A percentile compares a stretch with the other conserved stretches of the same genome.
Conservation (phyloP, 2,113 vertebrate species). For the Oreochromis aureus region DNA sequence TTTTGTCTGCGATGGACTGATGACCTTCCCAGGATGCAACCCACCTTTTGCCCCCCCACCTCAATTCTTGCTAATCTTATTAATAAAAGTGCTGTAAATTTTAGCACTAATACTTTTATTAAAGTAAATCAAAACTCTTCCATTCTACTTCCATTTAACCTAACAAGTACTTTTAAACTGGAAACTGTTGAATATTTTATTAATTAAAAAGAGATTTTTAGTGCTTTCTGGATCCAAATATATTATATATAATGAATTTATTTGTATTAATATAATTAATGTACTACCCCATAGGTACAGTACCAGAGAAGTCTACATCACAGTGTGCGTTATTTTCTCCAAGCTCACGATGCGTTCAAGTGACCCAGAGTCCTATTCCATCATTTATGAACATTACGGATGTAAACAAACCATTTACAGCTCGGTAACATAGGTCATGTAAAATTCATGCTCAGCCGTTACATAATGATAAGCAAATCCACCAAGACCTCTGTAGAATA, state of each 20-base stretch:
- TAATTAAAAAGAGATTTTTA: neutral
- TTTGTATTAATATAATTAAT: neutral
- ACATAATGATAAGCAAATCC: constrained; percentile 7
- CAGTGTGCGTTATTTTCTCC: neutral
- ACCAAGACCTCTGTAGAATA: neutral
- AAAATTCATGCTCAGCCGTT: constrained; percentile 39
- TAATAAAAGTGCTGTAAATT: neutral
- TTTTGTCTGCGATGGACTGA: neutral
- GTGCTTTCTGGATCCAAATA: neutral
- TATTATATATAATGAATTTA: neutral
- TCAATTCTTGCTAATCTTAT: neutral
- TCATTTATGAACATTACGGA: constrained; percentile 18
- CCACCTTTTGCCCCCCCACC: neutral
- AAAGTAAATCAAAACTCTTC: neutral
- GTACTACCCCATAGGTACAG: neutral
- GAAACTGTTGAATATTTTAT: neutral
- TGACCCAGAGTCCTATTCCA: neutral
- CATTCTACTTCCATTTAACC: neutral
- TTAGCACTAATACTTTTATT: no score
- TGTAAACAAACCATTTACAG: constrained; percentile 44
- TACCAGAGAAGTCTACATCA: neutral
- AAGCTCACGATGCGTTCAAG: neutral
- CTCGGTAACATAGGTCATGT: neutral
- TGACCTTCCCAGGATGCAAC: neutral
- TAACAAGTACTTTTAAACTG: neutral